Evolutionary conservation across 2,888 invertebrate genomes (phyloP).

Genomic region (Caenorhabditis auriculariae): DNA sequence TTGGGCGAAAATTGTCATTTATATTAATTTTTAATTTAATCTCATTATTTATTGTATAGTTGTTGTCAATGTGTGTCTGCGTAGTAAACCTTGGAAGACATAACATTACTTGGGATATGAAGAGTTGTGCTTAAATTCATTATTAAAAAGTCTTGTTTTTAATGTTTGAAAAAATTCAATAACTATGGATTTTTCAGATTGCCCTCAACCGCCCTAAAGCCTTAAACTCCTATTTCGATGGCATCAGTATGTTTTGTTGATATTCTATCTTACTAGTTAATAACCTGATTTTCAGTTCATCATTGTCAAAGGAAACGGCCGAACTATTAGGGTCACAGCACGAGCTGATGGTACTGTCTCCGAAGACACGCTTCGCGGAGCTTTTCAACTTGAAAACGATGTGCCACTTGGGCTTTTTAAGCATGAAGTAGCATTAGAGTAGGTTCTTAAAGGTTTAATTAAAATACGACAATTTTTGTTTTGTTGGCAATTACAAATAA

Average conservation of each 20-base stretch:
- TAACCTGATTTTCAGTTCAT: constrained; percentile 19
- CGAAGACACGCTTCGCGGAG: constrained; percentile 8
- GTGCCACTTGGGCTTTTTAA: constrained; percentile 8
- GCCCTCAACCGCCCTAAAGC: too few species aligned
- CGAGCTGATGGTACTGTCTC: constrained; percentile 1
- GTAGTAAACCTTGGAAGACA: too few species aligned
- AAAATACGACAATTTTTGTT: constrained; percentile 12
- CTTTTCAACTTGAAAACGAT: constrained; percentile 6
- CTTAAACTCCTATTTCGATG: too few species aligned
- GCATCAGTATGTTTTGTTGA: constrained; percentile 16
- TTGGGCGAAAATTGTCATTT: too few species aligned
- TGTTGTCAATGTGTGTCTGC: too few species aligned
- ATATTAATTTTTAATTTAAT: too few species aligned
- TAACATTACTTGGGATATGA: too few species aligned
- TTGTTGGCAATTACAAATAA: constrained; percentile 8
- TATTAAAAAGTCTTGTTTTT: constrained; percentile 3
- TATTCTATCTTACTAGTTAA: too few species aligned
- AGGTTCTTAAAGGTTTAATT: constrained; percentile 11
- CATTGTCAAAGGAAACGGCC: constrained; percentile 5
- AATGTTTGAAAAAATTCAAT: neutral
- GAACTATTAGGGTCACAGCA: constrained; percentile 3
- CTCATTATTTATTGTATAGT: too few species aligned
- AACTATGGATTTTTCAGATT: too few species aligned
- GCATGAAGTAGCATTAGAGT: constrained; percentile 1
- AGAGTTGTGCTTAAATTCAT: too few species aligned